phyloP scores from a whole-genome alignment of 2,797 vertebrate species.

The Sebastes goodei region DNA sequence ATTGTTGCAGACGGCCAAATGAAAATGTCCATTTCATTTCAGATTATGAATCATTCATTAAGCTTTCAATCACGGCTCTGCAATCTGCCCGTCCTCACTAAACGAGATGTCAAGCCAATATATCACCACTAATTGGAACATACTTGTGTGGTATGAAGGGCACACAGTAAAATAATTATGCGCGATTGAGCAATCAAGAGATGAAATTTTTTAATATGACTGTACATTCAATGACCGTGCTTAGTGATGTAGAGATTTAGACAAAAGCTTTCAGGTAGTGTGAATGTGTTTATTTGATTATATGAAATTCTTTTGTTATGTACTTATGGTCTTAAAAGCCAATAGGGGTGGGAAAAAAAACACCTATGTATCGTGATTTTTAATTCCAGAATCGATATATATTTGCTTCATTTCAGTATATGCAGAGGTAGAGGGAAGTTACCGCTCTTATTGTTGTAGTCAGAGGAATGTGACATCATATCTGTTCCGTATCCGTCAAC shows the following conservation, averaged over 20 bases:
- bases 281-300: background rate
- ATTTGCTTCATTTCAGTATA: too few species aligned
- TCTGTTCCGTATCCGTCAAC: too few species aligned
- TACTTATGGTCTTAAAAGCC: background rate
- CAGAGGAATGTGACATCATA: too few species aligned
- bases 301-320: background rate
- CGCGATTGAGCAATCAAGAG: conserved; percentile 52
- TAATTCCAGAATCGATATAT: too few species aligned
- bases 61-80: conserved; percentile 57
- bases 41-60: conserved; percentile 65
- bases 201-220: conserved; percentile 19
- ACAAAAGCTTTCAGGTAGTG: background rate
- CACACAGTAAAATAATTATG: conserved; percentile 49
- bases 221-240: conserved; percentile 1
- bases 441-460: too few species aligned
- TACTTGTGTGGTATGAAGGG: conserved; percentile 51
- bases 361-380: too few species aligned
- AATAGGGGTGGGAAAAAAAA: background rate
- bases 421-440: fast-evolving
- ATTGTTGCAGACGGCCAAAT: conserved; percentile 43
- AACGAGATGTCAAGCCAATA: conserved; percentile 69
- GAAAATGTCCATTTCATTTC: conserved; percentile 62
- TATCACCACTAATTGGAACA: conserved; percentile 66
- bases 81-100: conserved; percentile 41
- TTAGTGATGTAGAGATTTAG: background rate